A percentile compares a stretch with the other conserved stretches of the same genome.
Evolutionary conservation across 2,888 invertebrate species (phyloP).

Genomic region (Archips xylosteana): DNA sequence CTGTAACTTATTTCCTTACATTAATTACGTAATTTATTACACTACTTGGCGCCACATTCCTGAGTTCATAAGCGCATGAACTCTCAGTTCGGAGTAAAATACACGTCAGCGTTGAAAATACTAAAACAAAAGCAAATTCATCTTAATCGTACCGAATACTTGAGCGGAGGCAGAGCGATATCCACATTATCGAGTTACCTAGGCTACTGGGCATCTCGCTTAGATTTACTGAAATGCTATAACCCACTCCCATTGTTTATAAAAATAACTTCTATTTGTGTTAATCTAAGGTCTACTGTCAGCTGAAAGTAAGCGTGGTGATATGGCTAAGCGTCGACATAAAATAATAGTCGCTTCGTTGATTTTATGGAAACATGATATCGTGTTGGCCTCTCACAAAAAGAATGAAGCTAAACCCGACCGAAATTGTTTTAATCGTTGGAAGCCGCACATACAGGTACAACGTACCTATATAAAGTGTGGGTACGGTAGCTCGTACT

Average conservation of each 20-base stretch:
- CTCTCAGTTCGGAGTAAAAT: conserved; percentile 51
- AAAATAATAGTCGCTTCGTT: conserved; percentile 83
- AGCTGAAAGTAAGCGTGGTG: conserved; percentile 43
- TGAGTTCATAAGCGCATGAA: conserved; percentile 45
- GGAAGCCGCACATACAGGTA: conserved; percentile 67
- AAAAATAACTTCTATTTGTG: conserved; percentile 48
- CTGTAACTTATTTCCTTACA: no score
- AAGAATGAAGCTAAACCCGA: conserved; percentile 76
- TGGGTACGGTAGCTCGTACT: conserved; percentile 12
- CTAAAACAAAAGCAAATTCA: conserved; percentile 76
- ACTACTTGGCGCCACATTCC: conserved; percentile 31
- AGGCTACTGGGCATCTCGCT: conserved; percentile 82
- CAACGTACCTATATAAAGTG: conserved; percentile 42
- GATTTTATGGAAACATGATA: conserved; percentile 85
- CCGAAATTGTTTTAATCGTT: conserved; percentile 85
- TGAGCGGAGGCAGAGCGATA: conserved; percentile 79
- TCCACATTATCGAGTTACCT: conserved; percentile 84
- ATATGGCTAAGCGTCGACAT: conserved; percentile 65
- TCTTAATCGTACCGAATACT: conserved; percentile 83
- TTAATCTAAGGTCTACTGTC: conserved; percentile 49
- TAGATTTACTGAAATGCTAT: conserved; percentile 52
- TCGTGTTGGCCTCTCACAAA: conserved; percentile 82
- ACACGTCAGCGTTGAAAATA: conserved; percentile 65
- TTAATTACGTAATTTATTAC: conserved; percentile 5
- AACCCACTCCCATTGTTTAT: conserved; percentile 45